Evolutionary conservation across 2,113 vertebrate genomes (phyloP), one percentile per base, ranked within the genome.

Genomic region (Catharus minimus): DNA sequence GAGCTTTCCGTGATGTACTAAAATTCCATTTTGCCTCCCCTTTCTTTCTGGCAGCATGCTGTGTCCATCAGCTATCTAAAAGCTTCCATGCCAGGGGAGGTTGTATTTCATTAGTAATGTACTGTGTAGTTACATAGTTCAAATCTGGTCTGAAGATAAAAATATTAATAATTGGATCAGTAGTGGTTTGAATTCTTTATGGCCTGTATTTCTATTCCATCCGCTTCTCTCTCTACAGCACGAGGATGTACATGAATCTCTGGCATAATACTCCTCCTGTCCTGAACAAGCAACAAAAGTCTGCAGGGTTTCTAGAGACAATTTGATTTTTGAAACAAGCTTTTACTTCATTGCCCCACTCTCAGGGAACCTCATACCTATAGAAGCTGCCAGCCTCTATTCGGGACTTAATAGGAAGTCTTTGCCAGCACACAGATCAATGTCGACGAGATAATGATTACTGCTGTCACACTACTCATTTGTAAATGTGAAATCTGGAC

Each of bases 1-100:
- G 93, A 43, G 84, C 47, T 91, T 95, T 73, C 84, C 50, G 1
- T 85, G 84, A 85, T 89, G 78, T 89, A 89, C 85, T 95, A 50
- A 95, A 95, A 93, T 86, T 85, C 60, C 58, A 90, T 93, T 96
- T 96, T 91, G n/a, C 86, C 50, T 76, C 21, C 33, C n/a, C 28
- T 89, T 94, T 82, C 82, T 94, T 89, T 92, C 78, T 19, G 87
- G 89, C 71, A 84, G 41, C 94, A 1, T 92, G 94, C 95, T 95
- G 94, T 92, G 95, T 61, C 84, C 89, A 93, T 94, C 89, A 94
- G 86, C 89, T 87, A 89, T 84, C 89, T 96, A 91, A 91, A 76
- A 93, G 93, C 56, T 93, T 94, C 89, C 50, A 91, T 91, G 78
- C 67, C 91, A 94, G 89, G 87, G 85, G 89, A 93, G 52, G n/a